Base-by-base conservation (phyloP, 2,797 vertebrate genomes). In the Knipowitschia caucasica region DNA sequence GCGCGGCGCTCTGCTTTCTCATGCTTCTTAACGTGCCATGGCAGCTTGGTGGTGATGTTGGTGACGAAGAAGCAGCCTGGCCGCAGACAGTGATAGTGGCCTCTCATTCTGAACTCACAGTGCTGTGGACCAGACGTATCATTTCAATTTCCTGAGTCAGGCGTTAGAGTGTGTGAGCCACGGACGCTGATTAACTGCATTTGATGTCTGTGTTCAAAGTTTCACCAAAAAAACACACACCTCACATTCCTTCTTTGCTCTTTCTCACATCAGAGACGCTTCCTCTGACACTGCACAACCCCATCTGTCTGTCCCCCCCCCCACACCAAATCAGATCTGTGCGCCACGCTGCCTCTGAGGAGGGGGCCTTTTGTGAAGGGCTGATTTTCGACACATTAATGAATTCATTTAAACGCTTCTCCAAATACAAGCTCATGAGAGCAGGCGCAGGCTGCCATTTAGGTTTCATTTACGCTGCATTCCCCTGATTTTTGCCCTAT, bases 11-110 rank as follows among this genome's bases (percentile, higher is more conserved):
- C 97, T 0, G 97, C 97, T 72, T 99, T 99, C 90, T 99, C 97
- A 0, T 99, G 97, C 70, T 99, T 99, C 69, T 99, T 99, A 67
- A 99, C 56, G 10, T 99, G 97, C 97, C 97, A 99, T 0, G 97
- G 97, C 71, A 99, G 92, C 81, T 99, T 99, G 86, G 97, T 99
- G 85, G 96, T 99, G 89, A 99, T 98, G 91, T 99, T 99, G 57
- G 97, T 99, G 81, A 97, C 94, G 0, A 99, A 99, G 87, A 71
- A 94, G 90, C 97, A 99, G 90, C 92, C 93, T 0, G 92, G 89
- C 42, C 95, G 92, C 67, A 99, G 91, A 68, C 97, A 99, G 89
- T 99, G 97, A 87, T 99, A 99, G 82, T 99, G 97, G 40, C 97
- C 97, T 7, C 97, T 90, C 95, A 98, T 96, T 63, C 96, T 90